Conservation (phyloP, 2,888 invertebrate genomes). For the Arctia plantaginis region DNA sequence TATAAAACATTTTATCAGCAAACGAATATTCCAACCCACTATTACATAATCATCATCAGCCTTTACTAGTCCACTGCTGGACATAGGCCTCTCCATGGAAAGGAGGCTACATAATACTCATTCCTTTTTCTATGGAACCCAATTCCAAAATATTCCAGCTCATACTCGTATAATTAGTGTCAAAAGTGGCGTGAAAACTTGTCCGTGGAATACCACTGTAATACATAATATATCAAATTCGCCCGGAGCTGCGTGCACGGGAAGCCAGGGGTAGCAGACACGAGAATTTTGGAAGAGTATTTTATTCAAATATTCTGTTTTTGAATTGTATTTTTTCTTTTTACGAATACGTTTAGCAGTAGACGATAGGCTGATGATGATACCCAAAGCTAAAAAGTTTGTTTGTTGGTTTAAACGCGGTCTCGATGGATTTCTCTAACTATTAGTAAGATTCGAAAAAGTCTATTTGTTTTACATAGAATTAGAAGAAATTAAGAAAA, state of each 20-base stretch:
- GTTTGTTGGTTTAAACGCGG: too few relatives aligned
- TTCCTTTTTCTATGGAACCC: constrained; percentile 19
- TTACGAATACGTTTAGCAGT: background rate
- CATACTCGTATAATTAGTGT: constrained; percentile 56
- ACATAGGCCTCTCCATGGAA: too few relatives aligned
- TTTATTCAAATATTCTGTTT: background rate
- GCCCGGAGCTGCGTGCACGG: constrained; percentile 39
- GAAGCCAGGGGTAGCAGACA: constrained; percentile 30
- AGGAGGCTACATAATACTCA: too few relatives aligned
- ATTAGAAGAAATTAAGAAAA: too few relatives aligned
- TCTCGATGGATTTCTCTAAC: too few relatives aligned
- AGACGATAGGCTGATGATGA: too few relatives aligned
- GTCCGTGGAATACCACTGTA: constrained; percentile 47
- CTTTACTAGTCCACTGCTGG: too few relatives aligned
- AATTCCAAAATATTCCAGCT: constrained; percentile 28
- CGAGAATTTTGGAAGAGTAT: background rate
- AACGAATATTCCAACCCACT: background rate
- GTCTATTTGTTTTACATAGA: too few relatives aligned
- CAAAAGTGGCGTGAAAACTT: constrained; percentile 59
- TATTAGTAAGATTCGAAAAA: too few relatives aligned
- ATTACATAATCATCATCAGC: too few relatives aligned
- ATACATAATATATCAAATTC: constrained; percentile 56
- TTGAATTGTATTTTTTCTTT: background rate
- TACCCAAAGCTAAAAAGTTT: too few relatives aligned
- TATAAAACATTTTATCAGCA: background rate